These are phyloP conservation scores for Pontoporia blainvillei DNA, from an alignment of 2,113 vertebrate genomes.

Conservation along the genomic window DNA sequence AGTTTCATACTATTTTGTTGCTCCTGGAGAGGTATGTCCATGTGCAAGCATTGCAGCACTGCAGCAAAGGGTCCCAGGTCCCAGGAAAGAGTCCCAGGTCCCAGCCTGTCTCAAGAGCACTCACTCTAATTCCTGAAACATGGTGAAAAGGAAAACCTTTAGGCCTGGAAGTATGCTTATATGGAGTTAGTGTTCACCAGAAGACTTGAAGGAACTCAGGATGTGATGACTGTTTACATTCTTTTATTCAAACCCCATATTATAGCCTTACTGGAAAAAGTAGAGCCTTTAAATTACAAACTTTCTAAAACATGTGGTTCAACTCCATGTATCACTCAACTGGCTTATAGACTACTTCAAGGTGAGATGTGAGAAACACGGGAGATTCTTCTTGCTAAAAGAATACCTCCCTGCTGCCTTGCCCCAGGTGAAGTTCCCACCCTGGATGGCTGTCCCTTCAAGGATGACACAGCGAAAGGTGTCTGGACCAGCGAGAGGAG, in stretches of 20 bases:
- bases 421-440: background rate
- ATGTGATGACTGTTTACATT: background rate
- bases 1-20: too few relatives aligned
- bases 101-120: background rate
- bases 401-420: background rate
- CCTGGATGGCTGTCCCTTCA: background rate
- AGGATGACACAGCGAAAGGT: background rate
- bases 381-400: background rate
- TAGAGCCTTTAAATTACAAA: background rate
- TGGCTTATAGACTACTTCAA: background rate
- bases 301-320: background rate
- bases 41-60: too few relatives aligned
- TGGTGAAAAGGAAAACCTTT: background rate
- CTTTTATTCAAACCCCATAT: background rate
- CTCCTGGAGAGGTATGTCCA: too few relatives aligned
- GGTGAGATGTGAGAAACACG: background rate
- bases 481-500: too few relatives aligned
- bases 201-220: background rate
- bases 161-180: fast-evolving
- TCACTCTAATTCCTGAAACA: background rate
- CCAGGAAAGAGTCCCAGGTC: too few relatives aligned
- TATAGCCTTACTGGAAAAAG: background rate
- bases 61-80: too few relatives aligned
- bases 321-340: background rate
- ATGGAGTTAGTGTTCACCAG: fast-evolving